Base-by-base conservation (phyloP, 2,888 invertebrate species). In the Pharmacophagus antenor region DNA sequence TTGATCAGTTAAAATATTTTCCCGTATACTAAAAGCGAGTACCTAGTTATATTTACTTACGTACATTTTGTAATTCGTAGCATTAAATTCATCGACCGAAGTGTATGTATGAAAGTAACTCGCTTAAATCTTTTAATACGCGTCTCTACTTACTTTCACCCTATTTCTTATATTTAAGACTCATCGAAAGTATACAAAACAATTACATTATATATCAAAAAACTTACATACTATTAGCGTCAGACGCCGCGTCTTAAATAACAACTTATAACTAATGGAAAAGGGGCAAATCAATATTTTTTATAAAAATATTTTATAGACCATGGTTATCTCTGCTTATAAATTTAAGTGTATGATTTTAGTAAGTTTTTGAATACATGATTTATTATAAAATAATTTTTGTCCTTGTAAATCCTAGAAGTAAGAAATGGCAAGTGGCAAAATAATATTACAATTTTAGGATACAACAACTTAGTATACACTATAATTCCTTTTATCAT, bases 231-330 rank as follows among this genome's bases (percentile, higher is more conserved):
- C 41, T 8, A 25, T 49, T 42, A 54, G 21, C 41, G 17, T 3
- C 17, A 51, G 22, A 49, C 25, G 42, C 15, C 25, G 18, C 44
- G 17, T 15, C 27, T 59, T 55, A 31, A 21, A n/a, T 54, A 42
- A 44, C 8, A 54, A 27, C 42, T 60, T 55, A 27, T 60, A 56
- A 44, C 50, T 22, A 18, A 51, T 27, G 31, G 46, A 51, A 25
- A 55, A 23, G 44, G 31, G 54, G 54, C 51, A 27, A 47, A 52
- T 51, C 44, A 23, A 53, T 48, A 48, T 56, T 48, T 56, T 51
- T 56, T 51, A 48, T n/a, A n/a, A n/a, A n/a, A n/a, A 53, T 50
- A 37, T 46, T 56, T 56, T 56, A 56, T 41, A 47, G 37, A 12
- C 46, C 46, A 31, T 3, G 15, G n/a, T n/a, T n/a, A n/a, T n/a